These are phyloP conservation scores for Chaetogeoica ovagalla DNA, from an alignment of 2,888 invertebrate genomes.

Conservation along the genomic window DNA sequence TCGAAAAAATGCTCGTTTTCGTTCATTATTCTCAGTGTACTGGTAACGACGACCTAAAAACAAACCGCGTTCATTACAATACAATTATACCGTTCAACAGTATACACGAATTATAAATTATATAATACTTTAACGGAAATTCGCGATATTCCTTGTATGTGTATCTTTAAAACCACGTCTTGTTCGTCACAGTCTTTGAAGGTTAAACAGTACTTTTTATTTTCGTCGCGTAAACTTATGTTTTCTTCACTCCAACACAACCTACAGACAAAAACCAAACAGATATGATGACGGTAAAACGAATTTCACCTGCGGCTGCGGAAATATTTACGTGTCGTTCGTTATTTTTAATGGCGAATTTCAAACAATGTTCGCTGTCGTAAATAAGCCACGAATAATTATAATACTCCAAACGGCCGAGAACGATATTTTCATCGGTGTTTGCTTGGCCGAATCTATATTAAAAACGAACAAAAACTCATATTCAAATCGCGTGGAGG, in stretches of 20 bases:
- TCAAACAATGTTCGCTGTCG: slow-evolving; percentile 51
- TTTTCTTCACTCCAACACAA: background rate
- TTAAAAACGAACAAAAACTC: background rate
- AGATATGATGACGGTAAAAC: no score
- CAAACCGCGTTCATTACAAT: background rate
- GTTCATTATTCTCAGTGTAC: background rate
- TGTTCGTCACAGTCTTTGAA: background rate
- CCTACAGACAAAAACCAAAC: background rate
- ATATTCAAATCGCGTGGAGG: no score
- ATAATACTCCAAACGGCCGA: slow-evolving; percentile 69
- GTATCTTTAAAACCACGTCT: background rate
- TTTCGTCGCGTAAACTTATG: no score
- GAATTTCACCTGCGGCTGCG: no score
- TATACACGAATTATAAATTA: background rate
- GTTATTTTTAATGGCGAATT: slow-evolving; percentile 54
- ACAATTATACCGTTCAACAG: no score
- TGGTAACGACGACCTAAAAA: background rate
- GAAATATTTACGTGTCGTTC: background rate
- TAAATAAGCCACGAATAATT: slow-evolving; percentile 68
- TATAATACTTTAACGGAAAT: background rate
- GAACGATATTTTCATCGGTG: slow-evolving; percentile 73
- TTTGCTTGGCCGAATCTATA: slow-evolving; percentile 71
- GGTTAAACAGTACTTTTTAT: background rate
- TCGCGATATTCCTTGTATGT: background rate
- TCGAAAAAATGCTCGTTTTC: background rate